These are phyloP conservation scores for Hippocampus barbouri DNA, from an alignment of 2,113 vertebrate species.

Conservation along the genomic window DNA sequence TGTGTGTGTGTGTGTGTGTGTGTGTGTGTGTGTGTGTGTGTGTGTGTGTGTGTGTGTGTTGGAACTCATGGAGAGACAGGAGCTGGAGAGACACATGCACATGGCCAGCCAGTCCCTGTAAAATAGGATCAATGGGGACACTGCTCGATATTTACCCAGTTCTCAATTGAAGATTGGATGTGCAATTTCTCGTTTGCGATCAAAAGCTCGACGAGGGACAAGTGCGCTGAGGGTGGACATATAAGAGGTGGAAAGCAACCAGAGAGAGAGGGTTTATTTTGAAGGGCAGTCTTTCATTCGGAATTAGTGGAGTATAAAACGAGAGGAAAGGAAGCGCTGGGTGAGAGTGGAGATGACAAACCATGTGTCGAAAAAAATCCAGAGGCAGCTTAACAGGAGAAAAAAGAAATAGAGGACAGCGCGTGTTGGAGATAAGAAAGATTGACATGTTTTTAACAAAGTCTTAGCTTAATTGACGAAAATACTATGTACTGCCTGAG, in stretches of 20 bases:
- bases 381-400: slow-evolving; percentile 21
- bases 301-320: slow-evolving; percentile 44
- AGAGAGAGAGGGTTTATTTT: slow-evolving; percentile 35
- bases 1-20: slow-evolving; percentile 7
- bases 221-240: background rate
- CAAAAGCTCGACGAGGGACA: slow-evolving; percentile 22
- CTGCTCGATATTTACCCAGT: background rate
- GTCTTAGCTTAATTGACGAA: slow-evolving; percentile 36
- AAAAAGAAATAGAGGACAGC: slow-evolving; percentile 31
- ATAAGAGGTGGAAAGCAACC: slow-evolving; percentile 17
- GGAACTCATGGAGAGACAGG: slow-evolving; percentile 10
- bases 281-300: slow-evolving; percentile 46
- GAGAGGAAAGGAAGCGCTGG: slow-evolving; percentile 24
- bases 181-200: slow-evolving; percentile 37
- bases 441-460: slow-evolving; percentile 42
- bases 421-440: slow-evolving; percentile 28
- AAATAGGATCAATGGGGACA: slow-evolving; percentile 5
- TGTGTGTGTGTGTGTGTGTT: slow-evolving; percentile 4
- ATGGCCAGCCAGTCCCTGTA: slow-evolving; percentile 11
- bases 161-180: slow-evolving; percentile 15
- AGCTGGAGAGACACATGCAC: slow-evolving; percentile 5
- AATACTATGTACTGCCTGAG: slow-evolving; percentile 19
- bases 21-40: slow-evolving; percentile 7
- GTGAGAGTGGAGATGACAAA: slow-evolving; percentile 23
- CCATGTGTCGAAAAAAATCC: slow-evolving; percentile 21